A percentile compares a stretch with the other conserved stretches of the same genome.
Conservation (phyloP, 37 sponge, comb jelly and placozoan species). For the Bolinopsis microptera region DNA sequence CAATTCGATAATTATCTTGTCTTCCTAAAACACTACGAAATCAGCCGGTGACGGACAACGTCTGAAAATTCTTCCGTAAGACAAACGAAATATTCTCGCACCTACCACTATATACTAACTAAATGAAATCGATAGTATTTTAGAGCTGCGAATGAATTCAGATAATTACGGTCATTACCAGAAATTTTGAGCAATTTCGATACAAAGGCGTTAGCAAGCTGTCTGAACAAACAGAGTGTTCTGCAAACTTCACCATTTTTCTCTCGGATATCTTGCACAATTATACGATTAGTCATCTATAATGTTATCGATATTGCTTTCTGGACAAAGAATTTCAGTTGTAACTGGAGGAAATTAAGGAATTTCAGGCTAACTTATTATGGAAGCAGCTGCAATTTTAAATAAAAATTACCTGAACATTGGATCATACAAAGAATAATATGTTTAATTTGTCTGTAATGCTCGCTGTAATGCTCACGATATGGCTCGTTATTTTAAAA, state of each 20-base stretch:
- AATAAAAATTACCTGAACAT: not conserved
- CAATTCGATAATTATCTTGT: too few species aligned
- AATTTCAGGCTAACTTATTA: not conserved
- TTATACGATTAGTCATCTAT: not conserved
- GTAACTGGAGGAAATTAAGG: not conserved
- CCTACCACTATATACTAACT: not conserved
- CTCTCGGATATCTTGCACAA: not conserved
- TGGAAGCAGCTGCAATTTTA: not conserved
- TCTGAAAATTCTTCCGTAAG: not conserved
- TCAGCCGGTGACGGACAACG: not conserved
- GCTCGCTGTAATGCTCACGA: too few species aligned
- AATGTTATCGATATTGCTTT: not conserved
- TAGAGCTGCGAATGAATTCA: not conserved
- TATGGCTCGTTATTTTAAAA: too few species aligned
- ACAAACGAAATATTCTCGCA: not conserved
- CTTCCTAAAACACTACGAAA: too few species aligned
- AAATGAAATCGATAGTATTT: not conserved
- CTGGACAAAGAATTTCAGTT: not conserved
- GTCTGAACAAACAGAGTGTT: not conserved
- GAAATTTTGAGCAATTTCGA: not conserved
- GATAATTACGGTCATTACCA: not conserved
- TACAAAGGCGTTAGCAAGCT: not conserved
- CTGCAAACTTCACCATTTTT: not conserved
- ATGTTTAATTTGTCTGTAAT: too few species aligned
- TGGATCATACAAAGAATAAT: too few species aligned